Conservation (phyloP, 2,797 vertebrate genomes). For the Sandelia bainsii region DNA sequence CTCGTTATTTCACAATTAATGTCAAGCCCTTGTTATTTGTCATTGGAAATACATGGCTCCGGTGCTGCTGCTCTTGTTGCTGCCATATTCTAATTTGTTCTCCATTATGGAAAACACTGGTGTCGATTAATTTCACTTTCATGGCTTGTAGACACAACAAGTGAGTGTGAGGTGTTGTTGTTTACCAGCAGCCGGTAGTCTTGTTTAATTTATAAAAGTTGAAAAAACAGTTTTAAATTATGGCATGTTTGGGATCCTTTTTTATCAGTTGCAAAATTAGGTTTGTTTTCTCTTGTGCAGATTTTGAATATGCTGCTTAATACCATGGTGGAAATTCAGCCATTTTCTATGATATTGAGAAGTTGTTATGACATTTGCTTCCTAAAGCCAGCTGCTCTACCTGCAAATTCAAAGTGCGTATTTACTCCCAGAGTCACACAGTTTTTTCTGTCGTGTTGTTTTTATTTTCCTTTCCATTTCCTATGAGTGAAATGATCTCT, state of each 20-base stretch:
- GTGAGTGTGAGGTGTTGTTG: constrained; percentile 78
- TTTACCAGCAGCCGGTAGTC: constrained; percentile 72
- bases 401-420: constrained; percentile 39
- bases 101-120: constrained; percentile 88
- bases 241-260: constrained; percentile 22
- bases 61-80: constrained; percentile 78
- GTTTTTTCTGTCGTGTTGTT: constrained; percentile 65
- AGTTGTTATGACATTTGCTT: constrained; percentile 18
- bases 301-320: constrained; percentile 3
- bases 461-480: constrained; percentile 80
- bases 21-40: constrained; percentile 86
- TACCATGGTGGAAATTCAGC: background rate
- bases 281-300: background rate
- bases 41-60: constrained; percentile 80
- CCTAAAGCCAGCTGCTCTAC: constrained; percentile 17
- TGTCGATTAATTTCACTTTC: constrained; percentile 87
- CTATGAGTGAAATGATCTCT: constrained; percentile 69
- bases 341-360: background rate
- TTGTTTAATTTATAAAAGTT: constrained; percentile 64
- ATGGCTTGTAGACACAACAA: constrained; percentile 83
- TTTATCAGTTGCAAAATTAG: constrained; percentile 12
- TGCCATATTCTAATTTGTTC: constrained; percentile 88
- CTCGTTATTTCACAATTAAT: constrained; percentile 88
- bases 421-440: constrained; percentile 43
- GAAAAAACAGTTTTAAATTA: constrained; percentile 45